Percentiles rank a stretch among this genome's conserved stretches.
These are phyloP conservation scores for Diloba caeruleocephala DNA, from an alignment of 2,888 invertebrate genomes.

Conservation along the genomic window DNA sequence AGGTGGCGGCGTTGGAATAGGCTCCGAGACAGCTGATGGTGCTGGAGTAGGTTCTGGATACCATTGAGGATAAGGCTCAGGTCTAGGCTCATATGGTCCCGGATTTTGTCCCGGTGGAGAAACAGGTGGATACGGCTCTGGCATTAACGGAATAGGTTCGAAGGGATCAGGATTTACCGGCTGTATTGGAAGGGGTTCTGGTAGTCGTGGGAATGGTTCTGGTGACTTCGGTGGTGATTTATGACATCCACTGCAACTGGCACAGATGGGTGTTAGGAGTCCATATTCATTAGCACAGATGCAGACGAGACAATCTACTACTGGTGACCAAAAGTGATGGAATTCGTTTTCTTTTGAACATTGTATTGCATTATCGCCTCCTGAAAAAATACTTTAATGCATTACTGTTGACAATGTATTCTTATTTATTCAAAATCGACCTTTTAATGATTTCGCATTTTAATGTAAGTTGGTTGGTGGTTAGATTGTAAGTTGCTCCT, in stretches of 20 bases:
- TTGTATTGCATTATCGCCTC: slow-evolving; percentile 54
- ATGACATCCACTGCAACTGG: slow-evolving; percentile 65
- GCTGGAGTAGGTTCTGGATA: slow-evolving; percentile 4
- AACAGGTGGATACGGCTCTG: slow-evolving; percentile 16
- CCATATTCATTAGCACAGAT: slow-evolving; percentile 66
- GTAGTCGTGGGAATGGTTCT: slow-evolving; percentile 18
- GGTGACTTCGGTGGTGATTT: slow-evolving; percentile 28
- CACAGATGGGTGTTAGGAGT: slow-evolving; percentile 67
- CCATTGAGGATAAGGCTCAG: slow-evolving; percentile 14
- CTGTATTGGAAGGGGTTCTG: slow-evolving; percentile 27
- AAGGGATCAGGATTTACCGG: slow-evolving; percentile 15
- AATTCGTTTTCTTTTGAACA: slow-evolving; percentile 71
- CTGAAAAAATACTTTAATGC: slow-evolving; percentile 51
- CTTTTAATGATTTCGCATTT: no score
- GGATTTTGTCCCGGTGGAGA: slow-evolving; percentile 28
- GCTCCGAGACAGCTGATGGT: slow-evolving; percentile 7
- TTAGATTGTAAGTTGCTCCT: no score
- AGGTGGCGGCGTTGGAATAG: slow-evolving; percentile 24
- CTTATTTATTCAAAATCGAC: no score
- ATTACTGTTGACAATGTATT: no score
- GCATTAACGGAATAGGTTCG: slow-evolving; percentile 4
- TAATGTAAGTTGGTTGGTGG: no score
- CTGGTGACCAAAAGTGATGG: slow-evolving; percentile 63
- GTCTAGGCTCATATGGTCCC: slow-evolving; percentile 30
- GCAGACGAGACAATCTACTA: slow-evolving; percentile 70